These are phyloP conservation scores for Muscicapa comitata DNA, from an alignment of 2,797 vertebrate genomes.

Conservation along the genomic window DNA sequence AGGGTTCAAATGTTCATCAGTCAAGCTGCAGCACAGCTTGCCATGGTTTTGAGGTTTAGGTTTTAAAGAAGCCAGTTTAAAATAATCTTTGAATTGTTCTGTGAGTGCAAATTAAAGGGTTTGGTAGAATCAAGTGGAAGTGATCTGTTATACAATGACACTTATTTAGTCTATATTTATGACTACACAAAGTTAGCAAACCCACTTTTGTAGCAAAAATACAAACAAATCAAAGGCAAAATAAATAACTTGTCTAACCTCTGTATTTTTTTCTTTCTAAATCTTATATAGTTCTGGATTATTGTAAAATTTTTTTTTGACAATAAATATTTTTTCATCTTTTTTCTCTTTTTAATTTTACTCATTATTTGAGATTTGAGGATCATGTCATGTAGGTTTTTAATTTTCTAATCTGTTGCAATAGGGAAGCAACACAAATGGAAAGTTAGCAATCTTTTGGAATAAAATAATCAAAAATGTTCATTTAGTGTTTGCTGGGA, in stretches of 20 bases:
- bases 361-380: background rate
- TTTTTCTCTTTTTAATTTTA: background rate
- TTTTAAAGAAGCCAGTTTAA: background rate
- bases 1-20: background rate
- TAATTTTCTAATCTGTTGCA: background rate
- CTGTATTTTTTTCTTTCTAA: background rate
- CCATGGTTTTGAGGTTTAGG: background rate
- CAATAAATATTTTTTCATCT: background rate
- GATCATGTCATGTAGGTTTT: background rate
- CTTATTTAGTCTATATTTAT: background rate
- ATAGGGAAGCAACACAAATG: background rate
- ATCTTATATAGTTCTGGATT: background rate
- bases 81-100: background rate
- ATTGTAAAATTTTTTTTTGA: background rate
- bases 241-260: background rate
- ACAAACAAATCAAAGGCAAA: background rate
- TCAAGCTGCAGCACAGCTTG: background rate
- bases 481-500: background rate
- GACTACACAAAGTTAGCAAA: background rate
- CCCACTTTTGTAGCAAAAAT: background rate
- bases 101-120: background rate
- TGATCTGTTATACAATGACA: background rate
- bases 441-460: background rate
- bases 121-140: background rate
- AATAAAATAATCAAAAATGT: background rate